A percentile compares a stretch with the other conserved stretches of the same genome.
phyloP scores from a whole-genome alignment of 2,113 vertebrate genomes.

The Neodontobutis hainanensis region DNA sequence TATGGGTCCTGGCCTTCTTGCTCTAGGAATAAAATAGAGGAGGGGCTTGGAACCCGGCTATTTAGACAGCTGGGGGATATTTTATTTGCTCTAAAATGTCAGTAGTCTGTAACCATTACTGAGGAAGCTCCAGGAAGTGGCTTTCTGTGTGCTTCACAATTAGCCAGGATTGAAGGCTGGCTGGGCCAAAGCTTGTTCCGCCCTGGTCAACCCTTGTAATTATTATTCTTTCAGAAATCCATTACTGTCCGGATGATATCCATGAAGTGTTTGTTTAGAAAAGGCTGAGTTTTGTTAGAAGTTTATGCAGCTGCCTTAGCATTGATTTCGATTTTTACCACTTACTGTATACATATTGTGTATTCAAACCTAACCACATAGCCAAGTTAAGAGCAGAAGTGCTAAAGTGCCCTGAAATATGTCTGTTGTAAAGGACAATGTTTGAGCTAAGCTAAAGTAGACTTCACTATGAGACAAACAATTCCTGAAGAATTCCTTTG shows the following conservation, averaged over 20 bases:
- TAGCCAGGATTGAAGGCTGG: conserved; percentile 62
- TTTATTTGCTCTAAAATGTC: conserved; percentile 69
- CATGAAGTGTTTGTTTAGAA: conserved; percentile 65
- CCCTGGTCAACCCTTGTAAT: conserved; percentile 64
- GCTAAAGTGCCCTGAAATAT: neutral
- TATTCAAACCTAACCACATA: too few species aligned
- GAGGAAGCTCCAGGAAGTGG: conserved; percentile 76
- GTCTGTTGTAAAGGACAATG: conserved; percentile 21
- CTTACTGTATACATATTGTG: neutral
- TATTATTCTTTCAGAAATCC: conserved; percentile 77
- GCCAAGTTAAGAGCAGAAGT: neutral
- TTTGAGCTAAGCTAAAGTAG: conserved; percentile 9
- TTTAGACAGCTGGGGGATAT: conserved; percentile 79
- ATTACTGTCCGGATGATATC: conserved; percentile 69
- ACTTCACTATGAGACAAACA: conserved; percentile 20
- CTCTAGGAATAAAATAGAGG: conserved; percentile 40
- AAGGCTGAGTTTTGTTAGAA: conserved; percentile 51
- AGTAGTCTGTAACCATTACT: conserved; percentile 65
- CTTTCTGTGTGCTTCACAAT: conserved; percentile 67
- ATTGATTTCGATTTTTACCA: conserved; percentile 18
- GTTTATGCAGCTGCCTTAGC: conserved; percentile 62
- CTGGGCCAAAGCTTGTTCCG: conserved; percentile 58
- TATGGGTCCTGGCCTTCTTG: conserved; percentile 19
- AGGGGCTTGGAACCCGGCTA: conserved; percentile 46
- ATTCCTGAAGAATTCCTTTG: conserved; percentile 58